Conservation (phyloP, 2,888 invertebrate genomes). For the Sturmia bella region DNA sequence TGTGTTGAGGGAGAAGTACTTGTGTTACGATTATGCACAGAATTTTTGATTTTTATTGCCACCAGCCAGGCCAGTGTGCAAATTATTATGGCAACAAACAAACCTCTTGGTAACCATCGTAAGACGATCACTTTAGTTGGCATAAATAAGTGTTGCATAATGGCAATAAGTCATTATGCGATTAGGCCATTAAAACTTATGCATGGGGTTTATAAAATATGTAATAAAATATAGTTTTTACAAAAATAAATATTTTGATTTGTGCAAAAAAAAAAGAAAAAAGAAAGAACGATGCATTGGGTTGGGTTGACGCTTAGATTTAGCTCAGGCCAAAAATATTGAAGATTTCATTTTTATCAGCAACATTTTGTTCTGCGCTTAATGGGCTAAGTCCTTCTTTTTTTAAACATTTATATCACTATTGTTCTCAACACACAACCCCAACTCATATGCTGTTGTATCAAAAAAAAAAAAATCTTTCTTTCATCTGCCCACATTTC, state of each 20-base stretch:
- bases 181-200: no score
- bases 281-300: no score
- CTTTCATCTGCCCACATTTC: not conserved
- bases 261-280: no score
- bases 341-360: no score
- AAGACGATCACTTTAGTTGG: constrained; percentile 29
- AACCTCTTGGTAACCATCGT: constrained; percentile 11
- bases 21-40: not conserved
- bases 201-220: no score
- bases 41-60: constrained; percentile 3
- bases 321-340: no score
- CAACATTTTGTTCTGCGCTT: no score
- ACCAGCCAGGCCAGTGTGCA: not conserved
- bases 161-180: constrained; percentile 6
- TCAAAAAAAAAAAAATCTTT: constrained; percentile 27
- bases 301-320: no score
- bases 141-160: constrained; percentile 29
- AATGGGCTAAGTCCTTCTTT: no score
- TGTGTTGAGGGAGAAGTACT: not conserved
- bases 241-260: no score
- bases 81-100: constrained; percentile 24
- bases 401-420: not conserved
- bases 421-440: not conserved
- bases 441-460: no score
- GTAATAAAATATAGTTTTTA: no score